Evolutionary conservation across 2,113 vertebrate genomes (phyloP).

Genomic region (Silurus meridionalis): DNA sequence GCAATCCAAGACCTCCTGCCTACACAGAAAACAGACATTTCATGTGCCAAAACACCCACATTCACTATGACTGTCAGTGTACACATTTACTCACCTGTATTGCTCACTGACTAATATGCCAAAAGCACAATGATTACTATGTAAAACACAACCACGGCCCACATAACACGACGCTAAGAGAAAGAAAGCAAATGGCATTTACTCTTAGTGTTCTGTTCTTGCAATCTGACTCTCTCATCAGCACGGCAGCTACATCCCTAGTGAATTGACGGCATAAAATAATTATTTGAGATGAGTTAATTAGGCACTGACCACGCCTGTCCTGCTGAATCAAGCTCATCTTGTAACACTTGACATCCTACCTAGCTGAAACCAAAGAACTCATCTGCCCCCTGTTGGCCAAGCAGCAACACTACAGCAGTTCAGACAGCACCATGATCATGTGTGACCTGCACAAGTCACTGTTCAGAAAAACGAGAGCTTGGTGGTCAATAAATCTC

Average conservation of each 20-base stretch:
- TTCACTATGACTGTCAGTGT: background rate
- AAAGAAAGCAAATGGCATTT: background rate
- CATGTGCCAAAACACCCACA: slow-evolving; percentile 28
- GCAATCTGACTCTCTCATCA: background rate
- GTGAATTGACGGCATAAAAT: slow-evolving; percentile 4
- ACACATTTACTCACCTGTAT: slow-evolving; percentile 17
- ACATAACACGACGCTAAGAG: background rate
- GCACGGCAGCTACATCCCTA: background rate
- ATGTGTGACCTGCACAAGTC: slow-evolving; percentile 47
- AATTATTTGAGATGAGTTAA: slow-evolving; percentile 27
- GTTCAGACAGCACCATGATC: background rate
- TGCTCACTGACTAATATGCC: slow-evolving; percentile 2
- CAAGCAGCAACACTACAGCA: background rate
- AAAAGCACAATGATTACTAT: background rate
- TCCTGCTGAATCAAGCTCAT: slow-evolving; percentile 18
- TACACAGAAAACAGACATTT: slow-evolving; percentile 17
- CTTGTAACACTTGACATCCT: slow-evolving; percentile 23
- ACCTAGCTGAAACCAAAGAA: slow-evolving; percentile 25
- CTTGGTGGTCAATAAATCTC: background rate
- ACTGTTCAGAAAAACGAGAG: slow-evolving; percentile 28
- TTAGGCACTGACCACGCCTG: slow-evolving; percentile 24
- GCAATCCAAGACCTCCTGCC: slow-evolving; percentile 4
- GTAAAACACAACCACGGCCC: background rate
- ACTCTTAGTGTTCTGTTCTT: background rate
- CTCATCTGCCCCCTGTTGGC: slow-evolving; percentile 68